A percentile compares a stretch with the other conserved stretches of the same genome.
Evolutionary conservation across 2,888 invertebrate species (phyloP).

Genomic region (Amorpha juglandis): DNA sequence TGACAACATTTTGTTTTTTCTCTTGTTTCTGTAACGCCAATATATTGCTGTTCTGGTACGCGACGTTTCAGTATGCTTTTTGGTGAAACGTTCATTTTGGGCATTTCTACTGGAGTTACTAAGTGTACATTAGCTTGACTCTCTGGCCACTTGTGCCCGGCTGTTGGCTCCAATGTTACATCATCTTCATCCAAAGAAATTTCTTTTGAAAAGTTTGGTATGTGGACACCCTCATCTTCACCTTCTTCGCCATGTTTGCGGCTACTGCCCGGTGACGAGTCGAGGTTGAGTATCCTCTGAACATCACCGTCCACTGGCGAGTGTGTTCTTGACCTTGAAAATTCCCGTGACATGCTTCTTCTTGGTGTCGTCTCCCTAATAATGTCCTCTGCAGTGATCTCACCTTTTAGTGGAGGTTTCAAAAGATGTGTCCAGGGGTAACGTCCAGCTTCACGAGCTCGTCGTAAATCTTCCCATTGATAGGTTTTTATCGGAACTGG

Average conservation of each 20-base stretch:
- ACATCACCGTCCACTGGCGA: slow-evolving; percentile 67
- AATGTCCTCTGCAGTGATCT: slow-evolving; percentile 80
- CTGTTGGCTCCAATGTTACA: slow-evolving; percentile 55
- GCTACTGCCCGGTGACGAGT: slow-evolving; percentile 80
- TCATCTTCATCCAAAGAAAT: slow-evolving; percentile 78
- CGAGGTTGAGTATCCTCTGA: slow-evolving; percentile 75
- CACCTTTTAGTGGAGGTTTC: slow-evolving; percentile 85
- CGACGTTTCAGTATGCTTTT: slow-evolving; percentile 83
- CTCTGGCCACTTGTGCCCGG: slow-evolving; percentile 51
- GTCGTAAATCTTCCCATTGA: slow-evolving; percentile 91
- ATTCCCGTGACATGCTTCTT: slow-evolving; percentile 79
- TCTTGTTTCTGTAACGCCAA: slow-evolving; percentile 73
- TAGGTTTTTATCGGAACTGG: slow-evolving; percentile 90
- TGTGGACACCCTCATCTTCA: slow-evolving; percentile 73
- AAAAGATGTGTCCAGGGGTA: slow-evolving; percentile 93
- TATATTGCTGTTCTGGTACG: slow-evolving; percentile 70
- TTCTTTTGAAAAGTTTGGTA: slow-evolving; percentile 81
- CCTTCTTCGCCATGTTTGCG: slow-evolving; percentile 77
- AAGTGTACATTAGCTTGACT: slow-evolving; percentile 59
- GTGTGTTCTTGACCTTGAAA: slow-evolving; percentile 74
- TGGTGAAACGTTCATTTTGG: slow-evolving; percentile 71
- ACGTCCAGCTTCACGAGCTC: slow-evolving; percentile 88
- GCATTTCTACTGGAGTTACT: slow-evolving; percentile 61
- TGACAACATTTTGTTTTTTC: slow-evolving; percentile 84
- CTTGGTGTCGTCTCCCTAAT: slow-evolving; percentile 74